Base-by-base conservation (phyloP, 2,888 invertebrate species). In the Drosophila ezoana region DNA sequence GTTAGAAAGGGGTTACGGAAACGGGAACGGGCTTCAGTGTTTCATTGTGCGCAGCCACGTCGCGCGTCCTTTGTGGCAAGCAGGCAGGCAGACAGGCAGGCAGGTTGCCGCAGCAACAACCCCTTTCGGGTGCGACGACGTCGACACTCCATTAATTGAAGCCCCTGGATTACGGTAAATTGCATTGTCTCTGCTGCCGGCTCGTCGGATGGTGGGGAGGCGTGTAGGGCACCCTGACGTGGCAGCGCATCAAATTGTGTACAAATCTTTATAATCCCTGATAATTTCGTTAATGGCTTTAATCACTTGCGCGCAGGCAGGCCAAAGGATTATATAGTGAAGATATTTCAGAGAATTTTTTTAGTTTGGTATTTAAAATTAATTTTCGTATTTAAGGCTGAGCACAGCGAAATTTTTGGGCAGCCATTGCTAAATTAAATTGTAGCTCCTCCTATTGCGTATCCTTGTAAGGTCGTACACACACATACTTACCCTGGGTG, bases 281-380 rank as follows among this genome's bases (percentile, higher is more conserved):
- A 91, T 91, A 91, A 91, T 91, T 91, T 91, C 87, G 90, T 91
- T 91, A 91, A 91, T 91, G 91, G 91, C 79, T 90, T 91, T 91
- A 91, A 91, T 91, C 91, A 91, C 87, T 90, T 84, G 85, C 89
- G 66, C 72, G 40, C 87, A 85, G 86, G 54, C 66, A 57, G 33
- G 43, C 28, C 35, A 57, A 49, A 52, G 61, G 35, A 44, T 72
- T 52, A 38, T 41, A 45, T 20, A 45, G 56, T 20, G 8, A 14
- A 23, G 44, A n/a, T 35, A 51, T 69, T 37, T 32, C 11, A 28
- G 4, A 13, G 18, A 52, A 38, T 52, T 51, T 38, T 16, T 16
- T 44, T 33, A 48, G 43, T 49, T 52, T n/a, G 32, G 61, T 44
- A 67, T 72, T 72, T 71, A 61, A 71, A 78, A 72, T 76, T 56